Percentiles rank a stretch among this genome's conserved stretches.
Evolutionary conservation across 2,888 invertebrate species (phyloP).

Genomic region (Melitaea athalia): DNA sequence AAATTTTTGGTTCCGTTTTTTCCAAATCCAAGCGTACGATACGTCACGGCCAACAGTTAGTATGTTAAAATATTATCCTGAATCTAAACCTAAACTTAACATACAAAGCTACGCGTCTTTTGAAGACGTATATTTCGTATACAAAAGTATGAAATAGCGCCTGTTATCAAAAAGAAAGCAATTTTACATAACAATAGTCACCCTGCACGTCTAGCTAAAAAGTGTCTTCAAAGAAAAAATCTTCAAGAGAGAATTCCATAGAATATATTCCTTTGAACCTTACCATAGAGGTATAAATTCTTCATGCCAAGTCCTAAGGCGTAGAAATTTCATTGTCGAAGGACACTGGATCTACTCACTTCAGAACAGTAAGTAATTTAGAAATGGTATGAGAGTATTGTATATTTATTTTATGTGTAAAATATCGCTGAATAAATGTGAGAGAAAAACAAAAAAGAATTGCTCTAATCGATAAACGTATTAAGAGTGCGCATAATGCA

Average conservation of each 20-base stretch:
- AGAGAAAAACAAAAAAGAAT: too few relatives aligned
- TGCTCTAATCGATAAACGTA: too few relatives aligned
- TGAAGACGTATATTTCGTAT: too few relatives aligned
- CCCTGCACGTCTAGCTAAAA: neutral
- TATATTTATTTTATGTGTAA: neutral
- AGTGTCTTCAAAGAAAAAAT: neutral
- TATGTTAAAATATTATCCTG: too few relatives aligned
- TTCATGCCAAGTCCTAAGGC: slow-evolving; percentile 3
- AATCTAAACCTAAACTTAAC: too few relatives aligned
- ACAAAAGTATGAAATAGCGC: neutral
- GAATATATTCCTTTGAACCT: slow-evolving; percentile 3
- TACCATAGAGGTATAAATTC: slow-evolving; percentile 11
- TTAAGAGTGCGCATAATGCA: too few relatives aligned
- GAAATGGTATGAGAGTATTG: neutral
- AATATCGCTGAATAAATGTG: neutral
- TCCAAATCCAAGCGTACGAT: too few relatives aligned
- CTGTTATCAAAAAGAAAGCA: neutral
- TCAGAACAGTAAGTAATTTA: neutral
- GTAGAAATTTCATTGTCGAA: slow-evolving; percentile 12
- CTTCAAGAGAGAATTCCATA: neutral
- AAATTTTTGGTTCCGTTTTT: too few relatives aligned
- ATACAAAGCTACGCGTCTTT: too few relatives aligned
- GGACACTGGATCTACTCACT: slow-evolving; percentile 8
- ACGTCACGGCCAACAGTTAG: too few relatives aligned
- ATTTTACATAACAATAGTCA: neutral